Base-by-base conservation (phyloP, 1,140 invertebrate species). In the Magallana gigas region DNA sequence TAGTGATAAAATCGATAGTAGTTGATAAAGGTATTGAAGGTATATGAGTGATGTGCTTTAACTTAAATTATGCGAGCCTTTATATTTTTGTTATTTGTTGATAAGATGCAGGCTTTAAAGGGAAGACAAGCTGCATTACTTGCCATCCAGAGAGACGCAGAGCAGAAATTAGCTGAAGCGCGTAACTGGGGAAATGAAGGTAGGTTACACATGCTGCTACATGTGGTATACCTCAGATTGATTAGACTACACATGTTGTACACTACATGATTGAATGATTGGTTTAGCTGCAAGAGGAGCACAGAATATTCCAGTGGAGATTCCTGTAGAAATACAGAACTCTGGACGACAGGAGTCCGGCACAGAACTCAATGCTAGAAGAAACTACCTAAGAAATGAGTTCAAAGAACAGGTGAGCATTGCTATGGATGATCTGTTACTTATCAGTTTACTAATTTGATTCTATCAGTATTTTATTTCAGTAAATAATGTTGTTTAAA, bases 71-170 rank as follows among this genome's bases (percentile, higher is more conserved):
- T 64, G 7, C 62, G 3, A 64, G 36, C 36, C 18, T 64, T 23
- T 18, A 64, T 64, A 18, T 64, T 57, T 82, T 9, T 23, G 36
- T 48, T 57, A 1, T 57, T 14, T 57, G 59, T 85, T 57, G 89
- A 88, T 71, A 86, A 93, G 93, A 90, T 94, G 89, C 85, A 89
- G 81, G 88, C 88, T 71, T 86, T 94, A 18, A 92, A 92, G 88
- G 91, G 85, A 16, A 91, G 92, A 81, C 94, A 94, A 84, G 91
- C 91, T 18, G 91, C 91, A 60, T 87, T 94, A 76, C 88, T 94
- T 87, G 86, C 91, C 9, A 85, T 92, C 83, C 92, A 94, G 83
- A 91, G 90, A 86, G 91, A 94, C 83, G 92, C 93, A 57, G 93
- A 94, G 58, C 83, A 87, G 9, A 92, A 91, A 85, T 85, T 94